Conservation (phyloP, 2,888 invertebrate genomes). For the Crepidodera aurea region DNA sequence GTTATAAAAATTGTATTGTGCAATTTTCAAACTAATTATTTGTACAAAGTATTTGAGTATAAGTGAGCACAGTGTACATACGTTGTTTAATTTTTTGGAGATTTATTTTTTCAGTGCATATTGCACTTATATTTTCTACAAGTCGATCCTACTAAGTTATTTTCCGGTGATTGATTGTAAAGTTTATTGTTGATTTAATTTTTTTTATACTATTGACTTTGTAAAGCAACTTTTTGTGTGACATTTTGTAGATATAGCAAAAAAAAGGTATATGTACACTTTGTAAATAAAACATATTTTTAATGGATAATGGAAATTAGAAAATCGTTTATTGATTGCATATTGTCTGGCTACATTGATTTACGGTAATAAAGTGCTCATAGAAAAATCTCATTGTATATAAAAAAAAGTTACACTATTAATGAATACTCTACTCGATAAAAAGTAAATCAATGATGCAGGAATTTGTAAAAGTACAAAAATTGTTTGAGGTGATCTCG, state of each 20-base stretch:
- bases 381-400: constrained; percentile 41
- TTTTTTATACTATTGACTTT: constrained; percentile 38
- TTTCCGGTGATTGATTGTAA: constrained; percentile 42
- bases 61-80: constrained; percentile 52
- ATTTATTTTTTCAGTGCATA: constrained; percentile 50
- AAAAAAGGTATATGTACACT: constrained; percentile 44
- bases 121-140: constrained; percentile 39
- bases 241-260: constrained; percentile 43
- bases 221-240: constrained; percentile 36
- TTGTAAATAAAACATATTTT: constrained; percentile 48
- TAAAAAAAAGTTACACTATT: constrained; percentile 9
- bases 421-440: constrained; percentile 36
- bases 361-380: constrained; percentile 35
- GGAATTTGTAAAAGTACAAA: constrained; percentile 56
- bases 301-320: constrained; percentile 47
- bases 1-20: constrained; percentile 48
- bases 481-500: constrained; percentile 61
- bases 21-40: constrained; percentile 43
- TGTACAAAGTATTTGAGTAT: constrained; percentile 28
- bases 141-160: constrained; percentile 44
- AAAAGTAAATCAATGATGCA: constrained; percentile 42
- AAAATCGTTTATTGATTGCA: constrained; percentile 45
- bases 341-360: constrained; percentile 41
- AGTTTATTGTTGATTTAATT: constrained; percentile 44
- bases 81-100: constrained; percentile 47